A percentile compares a stretch with the other conserved stretches of the same genome.
These are phyloP conservation scores for Stenodema calcarata DNA, from an alignment of 2,888 invertebrate species.

Conservation along the genomic window DNA sequence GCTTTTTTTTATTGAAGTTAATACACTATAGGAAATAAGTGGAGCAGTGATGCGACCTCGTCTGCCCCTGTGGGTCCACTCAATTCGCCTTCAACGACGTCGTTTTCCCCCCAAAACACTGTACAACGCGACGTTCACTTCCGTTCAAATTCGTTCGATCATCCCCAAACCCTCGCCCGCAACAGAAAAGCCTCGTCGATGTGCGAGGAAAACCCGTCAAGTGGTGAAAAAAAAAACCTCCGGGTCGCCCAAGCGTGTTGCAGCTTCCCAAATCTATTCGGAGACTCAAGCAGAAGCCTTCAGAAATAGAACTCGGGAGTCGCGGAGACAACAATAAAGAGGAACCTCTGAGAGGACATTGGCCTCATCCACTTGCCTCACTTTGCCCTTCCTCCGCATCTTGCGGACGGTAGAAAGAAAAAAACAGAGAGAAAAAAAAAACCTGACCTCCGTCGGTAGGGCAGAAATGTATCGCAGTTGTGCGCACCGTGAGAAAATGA, in stretches of 20 bases:
- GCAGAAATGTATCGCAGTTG: background rate
- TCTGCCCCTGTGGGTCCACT: too few relatives aligned
- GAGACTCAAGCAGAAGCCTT: background rate
- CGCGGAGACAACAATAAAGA: background rate
- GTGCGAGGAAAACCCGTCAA: background rate
- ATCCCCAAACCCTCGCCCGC: background rate
- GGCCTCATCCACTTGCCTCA: background rate
- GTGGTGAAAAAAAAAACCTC: background rate
- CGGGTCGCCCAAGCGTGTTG: background rate
- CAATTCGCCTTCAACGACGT: too few relatives aligned
- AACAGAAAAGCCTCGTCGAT: background rate
- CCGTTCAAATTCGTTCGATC: background rate
- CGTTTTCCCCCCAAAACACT: too few relatives aligned
- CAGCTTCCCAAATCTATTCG: background rate
- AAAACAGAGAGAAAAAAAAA: too few relatives aligned
- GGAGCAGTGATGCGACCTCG: too few relatives aligned
- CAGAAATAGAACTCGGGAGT: background rate
- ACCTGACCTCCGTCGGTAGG: background rate
- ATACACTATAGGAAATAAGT: too few relatives aligned
- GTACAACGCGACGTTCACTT: too few relatives aligned
- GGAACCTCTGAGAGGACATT: background rate
- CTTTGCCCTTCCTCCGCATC: background rate
- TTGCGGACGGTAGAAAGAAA: background rate
- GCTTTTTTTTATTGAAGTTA: too few relatives aligned
- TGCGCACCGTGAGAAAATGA: background rate